Percentiles rank a stretch among this genome's conserved stretches.
Evolutionary conservation across 2,888 invertebrate species (phyloP).

Genomic region (Pantelozetes paolii): DNA sequence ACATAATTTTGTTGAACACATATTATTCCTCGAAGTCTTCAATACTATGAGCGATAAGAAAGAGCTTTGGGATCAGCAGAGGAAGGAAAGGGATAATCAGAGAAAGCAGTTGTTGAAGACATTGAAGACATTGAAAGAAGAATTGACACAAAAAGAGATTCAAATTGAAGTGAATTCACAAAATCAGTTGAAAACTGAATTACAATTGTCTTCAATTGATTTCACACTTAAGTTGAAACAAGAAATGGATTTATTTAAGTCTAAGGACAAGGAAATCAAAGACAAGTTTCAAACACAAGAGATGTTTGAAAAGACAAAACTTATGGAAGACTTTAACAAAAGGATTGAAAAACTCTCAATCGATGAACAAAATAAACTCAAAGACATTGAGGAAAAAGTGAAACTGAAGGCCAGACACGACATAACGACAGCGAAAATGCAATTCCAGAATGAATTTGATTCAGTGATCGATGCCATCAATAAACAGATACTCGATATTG

Average conservation of each 20-base stretch:
- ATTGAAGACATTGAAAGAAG: background rate
- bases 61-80: background rate
- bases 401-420: background rate
- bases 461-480: background rate
- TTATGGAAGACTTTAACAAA: background rate
- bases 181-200: background rate
- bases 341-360: background rate
- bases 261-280: background rate
- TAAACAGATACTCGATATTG: background rate
- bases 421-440: background rate
- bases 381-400: background rate
- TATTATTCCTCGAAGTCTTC: background rate
- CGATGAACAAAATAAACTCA: background rate
- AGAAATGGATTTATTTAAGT: constrained; percentile 2
- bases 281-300: background rate
- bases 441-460: background rate
- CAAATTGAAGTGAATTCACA: background rate
- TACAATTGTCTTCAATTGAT: background rate
- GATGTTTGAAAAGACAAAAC: background rate
- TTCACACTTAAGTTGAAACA: background rate
- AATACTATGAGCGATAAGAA: background rate
- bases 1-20: too few species aligned
- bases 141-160: background rate
- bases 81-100: background rate
- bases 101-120: background rate